Conservation (phyloP, 1,140 invertebrate species). For the Tetramorium simillimum region DNA sequence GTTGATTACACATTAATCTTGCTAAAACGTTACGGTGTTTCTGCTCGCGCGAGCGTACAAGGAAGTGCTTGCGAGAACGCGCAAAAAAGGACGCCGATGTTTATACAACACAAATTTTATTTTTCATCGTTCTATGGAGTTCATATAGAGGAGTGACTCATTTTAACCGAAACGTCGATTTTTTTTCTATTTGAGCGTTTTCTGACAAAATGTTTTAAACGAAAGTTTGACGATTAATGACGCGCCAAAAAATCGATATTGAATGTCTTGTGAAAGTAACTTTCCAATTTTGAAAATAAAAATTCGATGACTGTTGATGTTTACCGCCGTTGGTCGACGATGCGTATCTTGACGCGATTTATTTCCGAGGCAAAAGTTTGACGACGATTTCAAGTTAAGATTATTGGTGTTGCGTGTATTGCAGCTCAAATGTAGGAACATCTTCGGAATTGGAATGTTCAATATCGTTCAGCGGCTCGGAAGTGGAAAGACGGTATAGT, state of each 20-base stretch:
- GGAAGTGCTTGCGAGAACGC: not conserved
- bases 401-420: not conserved
- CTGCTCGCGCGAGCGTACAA: not conserved
- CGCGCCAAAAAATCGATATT: not conserved
- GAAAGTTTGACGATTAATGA: not conserved
- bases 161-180: not conserved
- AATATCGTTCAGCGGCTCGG: not conserved
- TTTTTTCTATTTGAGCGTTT: not conserved
- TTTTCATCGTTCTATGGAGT: not conserved
- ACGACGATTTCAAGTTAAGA: not conserved
- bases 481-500: not conserved
- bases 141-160: not conserved
- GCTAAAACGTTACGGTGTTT: not conserved
- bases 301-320: not conserved
- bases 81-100: not conserved
- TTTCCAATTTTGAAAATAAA: not conserved
- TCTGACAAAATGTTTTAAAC: not conserved
- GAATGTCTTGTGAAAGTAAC: not conserved
- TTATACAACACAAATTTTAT: not conserved
- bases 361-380: not conserved
- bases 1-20: conserved; percentile 15
- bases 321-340: not conserved
- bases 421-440: not conserved
- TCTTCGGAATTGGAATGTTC: conserved; percentile 9
- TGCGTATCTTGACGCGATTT: not conserved